Percentiles rank a stretch among this genome's conserved stretches.
phyloP scores from a whole-genome alignment of 2,113 vertebrate species.

The Burhinus oedicnemus region DNA sequence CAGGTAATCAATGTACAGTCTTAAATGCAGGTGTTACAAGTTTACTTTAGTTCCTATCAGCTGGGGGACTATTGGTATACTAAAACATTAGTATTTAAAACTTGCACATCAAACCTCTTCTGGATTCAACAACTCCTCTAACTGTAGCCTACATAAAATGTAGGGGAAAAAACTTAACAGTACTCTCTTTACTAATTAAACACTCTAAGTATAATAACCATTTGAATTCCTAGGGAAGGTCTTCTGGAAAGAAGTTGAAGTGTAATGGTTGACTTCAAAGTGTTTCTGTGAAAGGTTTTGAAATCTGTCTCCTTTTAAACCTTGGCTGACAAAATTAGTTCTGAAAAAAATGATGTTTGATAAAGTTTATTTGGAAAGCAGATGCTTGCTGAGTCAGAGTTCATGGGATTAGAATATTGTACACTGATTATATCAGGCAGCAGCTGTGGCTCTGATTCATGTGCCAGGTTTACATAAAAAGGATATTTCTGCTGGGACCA shows the following conservation, averaged over 20 bases:
- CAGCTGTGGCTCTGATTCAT: conserved; percentile 57
- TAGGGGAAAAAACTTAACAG: not conserved
- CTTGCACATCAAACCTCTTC: not conserved
- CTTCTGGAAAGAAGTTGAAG: not conserved
- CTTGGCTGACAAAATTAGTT: conserved; percentile 9
- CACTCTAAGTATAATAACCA: not conserved
- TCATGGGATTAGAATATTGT: conserved; percentile 59
- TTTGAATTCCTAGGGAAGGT: not conserved
- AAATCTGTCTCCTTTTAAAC: conserved; percentile 19
- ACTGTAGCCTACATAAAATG: not conserved
- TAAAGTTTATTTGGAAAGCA: conserved; percentile 55
- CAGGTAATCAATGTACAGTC: not conserved
- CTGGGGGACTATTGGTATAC: not conserved
- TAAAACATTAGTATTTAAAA: not conserved
- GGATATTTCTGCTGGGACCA: conserved; percentile 57
- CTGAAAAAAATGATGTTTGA: not conserved
- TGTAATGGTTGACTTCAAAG: not conserved
- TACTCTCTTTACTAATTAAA: not conserved
- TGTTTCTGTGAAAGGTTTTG: not conserved
- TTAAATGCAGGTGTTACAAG: not conserved
- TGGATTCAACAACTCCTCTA: not conserved
- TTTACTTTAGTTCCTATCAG: not conserved
- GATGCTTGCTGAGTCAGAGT: conserved; percentile 65
- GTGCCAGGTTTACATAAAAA: conserved; percentile 59
- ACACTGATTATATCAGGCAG: conserved; percentile 50